These are phyloP conservation scores for Drosophila lutescens DNA, from an alignment of 2,888 invertebrate species.

Conservation along the genomic window DNA sequence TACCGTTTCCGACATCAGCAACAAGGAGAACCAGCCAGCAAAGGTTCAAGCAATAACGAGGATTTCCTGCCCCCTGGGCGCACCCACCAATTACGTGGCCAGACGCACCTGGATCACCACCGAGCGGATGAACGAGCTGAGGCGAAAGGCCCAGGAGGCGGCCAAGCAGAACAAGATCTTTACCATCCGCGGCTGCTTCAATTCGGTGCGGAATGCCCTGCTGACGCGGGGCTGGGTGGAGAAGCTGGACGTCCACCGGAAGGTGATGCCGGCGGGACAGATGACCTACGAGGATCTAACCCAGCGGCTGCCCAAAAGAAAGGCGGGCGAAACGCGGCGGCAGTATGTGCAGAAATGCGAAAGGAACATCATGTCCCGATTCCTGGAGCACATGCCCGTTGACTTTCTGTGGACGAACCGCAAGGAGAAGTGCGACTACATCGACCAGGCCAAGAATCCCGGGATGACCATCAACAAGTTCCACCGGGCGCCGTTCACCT, in stretches of 20 bases:
- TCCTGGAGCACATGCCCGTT: slow-evolving; percentile 91
- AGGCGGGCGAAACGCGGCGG: slow-evolving; percentile 84
- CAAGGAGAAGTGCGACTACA: slow-evolving; percentile 88
- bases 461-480: slow-evolving; percentile 92
- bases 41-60: not conserved
- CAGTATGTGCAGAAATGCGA: slow-evolving; percentile 88
- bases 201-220: slow-evolving; percentile 89
- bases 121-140: slow-evolving; percentile 88
- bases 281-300: slow-evolving; percentile 83
- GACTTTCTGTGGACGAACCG: slow-evolving; percentile 96
- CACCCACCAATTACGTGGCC: slow-evolving; percentile 78
- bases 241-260: slow-evolving; percentile 83
- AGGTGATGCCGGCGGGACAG: slow-evolving; percentile 75
- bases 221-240: slow-evolving; percentile 89
- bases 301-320: slow-evolving; percentile 82
- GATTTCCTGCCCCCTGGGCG: slow-evolving; percentile 43
- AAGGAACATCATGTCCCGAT: slow-evolving; percentile 89
- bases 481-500: slow-evolving; percentile 94
- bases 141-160: slow-evolving; percentile 88
- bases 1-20: slow-evolving; percentile 37
- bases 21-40: slow-evolving; percentile 54
- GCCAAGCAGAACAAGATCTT: slow-evolving; percentile 88
- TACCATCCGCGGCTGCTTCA: slow-evolving; percentile 90
- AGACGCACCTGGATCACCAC: slow-evolving; percentile 86
- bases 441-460: slow-evolving; percentile 85